Percentiles rank a stretch among this genome's conserved stretches.
phyloP scores from a whole-genome alignment of 2,113 vertebrate species.

The Poecilia latipinna region DNA sequence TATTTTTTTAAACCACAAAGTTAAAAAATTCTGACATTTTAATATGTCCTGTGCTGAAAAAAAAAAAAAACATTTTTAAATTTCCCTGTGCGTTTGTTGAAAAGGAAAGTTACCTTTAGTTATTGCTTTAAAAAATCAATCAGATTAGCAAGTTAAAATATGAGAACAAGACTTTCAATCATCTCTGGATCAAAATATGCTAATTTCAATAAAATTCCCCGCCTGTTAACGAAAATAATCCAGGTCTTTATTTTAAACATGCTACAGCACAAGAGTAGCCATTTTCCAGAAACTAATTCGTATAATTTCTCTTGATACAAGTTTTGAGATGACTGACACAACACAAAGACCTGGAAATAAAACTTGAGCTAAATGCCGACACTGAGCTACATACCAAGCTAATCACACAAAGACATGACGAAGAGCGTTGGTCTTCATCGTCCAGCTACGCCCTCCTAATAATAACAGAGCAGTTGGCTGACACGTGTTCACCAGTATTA shows the following conservation, averaged over 20 bases:
- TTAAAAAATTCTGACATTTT: no score
- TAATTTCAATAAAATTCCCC: background rate
- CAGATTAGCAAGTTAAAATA: background rate
- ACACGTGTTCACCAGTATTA: conserved; percentile 45
- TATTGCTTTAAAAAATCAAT: no score
- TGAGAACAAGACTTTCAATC: background rate
- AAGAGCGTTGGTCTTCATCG: conserved; percentile 12
- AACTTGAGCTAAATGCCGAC: conserved; percentile 9
- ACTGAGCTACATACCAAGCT: background rate
- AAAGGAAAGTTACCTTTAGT: no score
- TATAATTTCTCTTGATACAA: background rate
- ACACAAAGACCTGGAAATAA: background rate
- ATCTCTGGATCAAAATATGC: background rate
- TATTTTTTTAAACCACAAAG: no score
- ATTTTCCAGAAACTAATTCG: conserved; percentile 6
- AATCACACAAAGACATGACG: conserved; percentile 6
- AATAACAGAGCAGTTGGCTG: conserved; percentile 53
- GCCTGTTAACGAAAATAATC: background rate
- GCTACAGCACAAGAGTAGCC: background rate
- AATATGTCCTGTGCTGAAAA: no score
- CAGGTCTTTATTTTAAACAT: background rate
- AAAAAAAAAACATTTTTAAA: no score
- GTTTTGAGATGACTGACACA: background rate
- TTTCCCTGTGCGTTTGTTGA: no score
- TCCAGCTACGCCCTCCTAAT: conserved; percentile 44